phyloP scores from a whole-genome alignment of 2,888 invertebrate genomes.

The Oxytorus armatus region DNA sequence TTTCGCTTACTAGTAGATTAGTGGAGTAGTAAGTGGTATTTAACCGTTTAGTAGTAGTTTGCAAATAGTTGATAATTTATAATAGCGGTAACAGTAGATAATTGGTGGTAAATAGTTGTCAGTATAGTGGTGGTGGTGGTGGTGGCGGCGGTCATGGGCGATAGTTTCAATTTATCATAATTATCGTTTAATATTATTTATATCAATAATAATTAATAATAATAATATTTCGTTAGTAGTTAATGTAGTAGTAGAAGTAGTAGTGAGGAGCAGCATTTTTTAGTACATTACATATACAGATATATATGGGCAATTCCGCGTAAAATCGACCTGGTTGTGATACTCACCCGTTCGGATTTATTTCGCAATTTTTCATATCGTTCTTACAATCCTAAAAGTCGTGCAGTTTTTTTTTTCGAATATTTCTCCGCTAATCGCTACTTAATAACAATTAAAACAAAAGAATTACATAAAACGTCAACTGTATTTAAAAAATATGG shows the following conservation, averaged over 20 bases:
- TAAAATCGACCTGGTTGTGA: no score
- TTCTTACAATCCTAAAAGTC: no score
- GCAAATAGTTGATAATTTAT: slow-evolving; percentile 41
- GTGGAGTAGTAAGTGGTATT: slow-evolving; percentile 55
- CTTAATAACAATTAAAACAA: no score
- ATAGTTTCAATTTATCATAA: slow-evolving; percentile 57
- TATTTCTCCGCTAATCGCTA: no score
- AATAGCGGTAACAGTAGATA: slow-evolving; percentile 51
- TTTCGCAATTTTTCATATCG: no score
- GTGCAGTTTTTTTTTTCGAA: no score
- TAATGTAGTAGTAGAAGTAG: slow-evolving; percentile 72
- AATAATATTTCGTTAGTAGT: slow-evolving; percentile 64
- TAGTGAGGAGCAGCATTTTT: slow-evolving; percentile 56
- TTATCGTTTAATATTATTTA: slow-evolving; percentile 61
- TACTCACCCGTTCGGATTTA: no score
- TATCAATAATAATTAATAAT: slow-evolving; percentile 66
- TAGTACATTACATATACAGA: not conserved
- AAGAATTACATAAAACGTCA: no score
- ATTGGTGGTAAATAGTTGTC: not conserved
- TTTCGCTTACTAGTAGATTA: slow-evolving; percentile 27
- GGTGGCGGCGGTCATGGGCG: slow-evolving; percentile 18
- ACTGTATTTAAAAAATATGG: no score
- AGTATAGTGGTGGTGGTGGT: slow-evolving; percentile 32
- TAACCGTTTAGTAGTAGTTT: slow-evolving; percentile 43
- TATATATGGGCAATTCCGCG: not conserved